phyloP scores from a whole-genome alignment of 2,888 invertebrate genomes.

The Oxyteleia sp. region DNA sequence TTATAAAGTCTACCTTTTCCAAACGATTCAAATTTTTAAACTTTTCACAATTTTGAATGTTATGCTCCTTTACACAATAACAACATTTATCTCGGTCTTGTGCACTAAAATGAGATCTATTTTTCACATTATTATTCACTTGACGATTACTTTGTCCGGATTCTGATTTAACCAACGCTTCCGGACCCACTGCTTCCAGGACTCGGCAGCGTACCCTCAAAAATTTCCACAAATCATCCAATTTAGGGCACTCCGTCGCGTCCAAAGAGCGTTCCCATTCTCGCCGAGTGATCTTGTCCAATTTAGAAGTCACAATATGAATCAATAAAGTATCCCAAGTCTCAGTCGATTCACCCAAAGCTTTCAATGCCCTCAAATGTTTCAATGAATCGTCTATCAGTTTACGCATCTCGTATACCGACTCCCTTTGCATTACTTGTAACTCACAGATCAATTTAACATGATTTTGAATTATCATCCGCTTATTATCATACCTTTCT shows the following conservation, averaged over 20 bases:
- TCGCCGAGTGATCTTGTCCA: slow-evolving; percentile 30
- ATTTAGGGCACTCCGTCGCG: slow-evolving; percentile 5
- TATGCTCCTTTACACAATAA: slow-evolving; percentile 26
- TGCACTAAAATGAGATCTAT: background rate
- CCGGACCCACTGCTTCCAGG: slow-evolving; percentile 13
- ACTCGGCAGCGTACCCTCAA: slow-evolving; percentile 29
- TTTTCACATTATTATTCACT: background rate
- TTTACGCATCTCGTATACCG: slow-evolving; percentile 17
- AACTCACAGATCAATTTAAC: slow-evolving; percentile 51
- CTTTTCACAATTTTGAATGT: slow-evolving; percentile 24
- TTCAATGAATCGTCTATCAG: slow-evolving; percentile 23
- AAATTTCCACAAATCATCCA: slow-evolving; percentile 32
- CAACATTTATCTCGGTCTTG: background rate
- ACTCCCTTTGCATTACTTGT: slow-evolving; percentile 38
- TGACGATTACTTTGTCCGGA: background rate
- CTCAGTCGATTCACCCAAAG: slow-evolving; percentile 11
- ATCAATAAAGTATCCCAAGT: slow-evolving; percentile 29
- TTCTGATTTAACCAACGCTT: background rate
- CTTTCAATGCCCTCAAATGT: slow-evolving; percentile 42
- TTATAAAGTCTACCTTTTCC: background rate
- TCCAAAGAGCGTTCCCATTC: slow-evolving; percentile 40
- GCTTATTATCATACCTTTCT: slow-evolving; percentile 34
- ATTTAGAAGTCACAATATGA: slow-evolving; percentile 21
- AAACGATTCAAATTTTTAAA: slow-evolving; percentile 20
- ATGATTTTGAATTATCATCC: slow-evolving; percentile 54